phyloP scores from a whole-genome alignment of 2,113 vertebrate species.

The Arizona elegans region DNA sequence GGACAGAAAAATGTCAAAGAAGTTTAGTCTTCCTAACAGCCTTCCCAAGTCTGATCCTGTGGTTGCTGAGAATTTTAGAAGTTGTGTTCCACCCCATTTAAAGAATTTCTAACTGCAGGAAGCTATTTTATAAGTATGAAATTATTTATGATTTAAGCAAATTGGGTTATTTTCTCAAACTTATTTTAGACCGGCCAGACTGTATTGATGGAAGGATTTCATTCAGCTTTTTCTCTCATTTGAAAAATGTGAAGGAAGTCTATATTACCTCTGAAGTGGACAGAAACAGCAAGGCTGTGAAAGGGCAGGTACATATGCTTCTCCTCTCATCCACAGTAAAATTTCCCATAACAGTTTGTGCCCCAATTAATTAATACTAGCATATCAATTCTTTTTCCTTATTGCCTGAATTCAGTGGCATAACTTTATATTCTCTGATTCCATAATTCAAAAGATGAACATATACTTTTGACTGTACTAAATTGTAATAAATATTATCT shows the following conservation, averaged over 20 bases:
- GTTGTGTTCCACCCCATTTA: neutral
- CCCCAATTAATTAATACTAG: neutral
- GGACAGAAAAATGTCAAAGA: neutral
- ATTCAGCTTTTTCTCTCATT: conserved; percentile 89
- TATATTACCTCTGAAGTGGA: conserved; percentile 80
- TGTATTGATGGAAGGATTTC: conserved; percentile 82
- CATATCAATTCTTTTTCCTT: neutral
- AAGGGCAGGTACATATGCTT: conserved; percentile 82
- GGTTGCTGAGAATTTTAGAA: neutral
- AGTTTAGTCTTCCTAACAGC: neutral
- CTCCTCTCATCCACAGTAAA: neutral
- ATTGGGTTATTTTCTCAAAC: neutral
- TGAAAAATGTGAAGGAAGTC: conserved; percentile 94
- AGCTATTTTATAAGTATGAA: neutral
- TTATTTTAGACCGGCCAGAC: conserved; percentile 84
- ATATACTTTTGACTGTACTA: neutral
- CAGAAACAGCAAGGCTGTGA: conserved; percentile 75
- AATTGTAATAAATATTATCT: neutral
- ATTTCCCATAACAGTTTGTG: neutral
- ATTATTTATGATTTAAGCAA: neutral
- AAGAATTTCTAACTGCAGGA: neutral
- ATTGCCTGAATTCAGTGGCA: neutral
- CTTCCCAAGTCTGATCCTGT: neutral
- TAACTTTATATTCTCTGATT: neutral
- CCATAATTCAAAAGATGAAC: neutral